Evolutionary conservation across 2,797 vertebrate genomes (phyloP).

Genomic region (Cyclopterus lumpus): DNA sequence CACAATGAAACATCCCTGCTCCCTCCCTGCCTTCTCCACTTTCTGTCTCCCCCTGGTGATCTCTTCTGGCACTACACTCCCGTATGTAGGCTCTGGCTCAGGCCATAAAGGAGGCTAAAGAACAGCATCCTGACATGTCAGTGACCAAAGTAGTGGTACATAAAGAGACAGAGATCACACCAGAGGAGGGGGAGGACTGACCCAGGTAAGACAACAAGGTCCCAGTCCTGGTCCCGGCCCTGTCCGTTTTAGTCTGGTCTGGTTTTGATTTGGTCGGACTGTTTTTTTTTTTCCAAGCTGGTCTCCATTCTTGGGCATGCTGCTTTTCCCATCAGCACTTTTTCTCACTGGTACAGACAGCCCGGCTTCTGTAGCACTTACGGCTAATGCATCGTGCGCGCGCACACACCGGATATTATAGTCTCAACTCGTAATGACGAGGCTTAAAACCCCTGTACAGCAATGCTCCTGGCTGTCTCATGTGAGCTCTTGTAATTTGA

Average conservation of each 20-base stretch:
- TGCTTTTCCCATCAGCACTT: constrained; percentile 65
- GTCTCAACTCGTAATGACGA: constrained; percentile 48
- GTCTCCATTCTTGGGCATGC: constrained; percentile 67
- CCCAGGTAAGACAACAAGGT: constrained; percentile 91
- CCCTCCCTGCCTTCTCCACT: constrained; percentile 90
- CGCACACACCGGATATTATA: constrained; percentile 41
- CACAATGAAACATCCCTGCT: constrained; percentile 82
- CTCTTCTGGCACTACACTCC: constrained; percentile 79
- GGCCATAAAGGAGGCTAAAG: constrained; percentile 99
- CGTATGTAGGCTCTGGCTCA: constrained; percentile 97
- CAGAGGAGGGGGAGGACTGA: constrained; percentile 97
- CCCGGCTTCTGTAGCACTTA: constrained; percentile 64
- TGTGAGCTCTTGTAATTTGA: constrained; percentile 25
- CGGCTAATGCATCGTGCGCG: constrained; percentile 58
- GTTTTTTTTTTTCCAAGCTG: constrained; percentile 40
- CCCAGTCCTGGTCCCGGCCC: constrained; percentile 69
- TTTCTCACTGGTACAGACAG: constrained; percentile 56
- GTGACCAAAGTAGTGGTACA: constrained; percentile 99
- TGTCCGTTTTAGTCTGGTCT: constrained; percentile 58
- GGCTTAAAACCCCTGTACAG: constrained; percentile 55
- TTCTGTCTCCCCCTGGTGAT: constrained; percentile 93
- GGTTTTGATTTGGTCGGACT: constrained; percentile 58
- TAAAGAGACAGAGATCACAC: constrained; percentile 99
- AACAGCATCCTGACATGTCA: constrained; percentile 99
- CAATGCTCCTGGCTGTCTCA: constrained; percentile 45